Percentiles rank a stretch among this genome's conserved stretches.
Evolutionary conservation across 30 jellyfish, hydroid and myxozoan species (phyloP).

Genomic region (Rhopilema esculentum): DNA sequence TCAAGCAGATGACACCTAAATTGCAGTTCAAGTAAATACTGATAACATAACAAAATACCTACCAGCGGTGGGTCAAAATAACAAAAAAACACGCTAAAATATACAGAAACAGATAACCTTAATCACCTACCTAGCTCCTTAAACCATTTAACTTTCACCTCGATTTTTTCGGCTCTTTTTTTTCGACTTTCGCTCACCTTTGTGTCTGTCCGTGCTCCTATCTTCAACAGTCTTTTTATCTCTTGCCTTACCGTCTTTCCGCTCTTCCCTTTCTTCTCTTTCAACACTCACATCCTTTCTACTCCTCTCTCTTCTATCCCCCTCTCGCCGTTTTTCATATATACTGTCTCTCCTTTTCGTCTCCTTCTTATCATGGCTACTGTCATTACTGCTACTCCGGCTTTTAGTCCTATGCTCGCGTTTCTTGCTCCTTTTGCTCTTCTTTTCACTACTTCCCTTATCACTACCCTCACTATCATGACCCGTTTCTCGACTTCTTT

Average conservation of each 20-base stretch:
- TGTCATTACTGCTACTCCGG: background rate
- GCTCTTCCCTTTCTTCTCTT: slow-evolving; percentile 21
- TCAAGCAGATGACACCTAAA: no score
- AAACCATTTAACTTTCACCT: slow-evolving; percentile 28
- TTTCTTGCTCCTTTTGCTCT: background rate
- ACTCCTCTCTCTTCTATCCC: background rate
- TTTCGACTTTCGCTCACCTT: slow-evolving; percentile 11
- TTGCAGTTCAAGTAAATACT: no score
- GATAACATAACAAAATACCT: background rate
- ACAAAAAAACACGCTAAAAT: background rate
- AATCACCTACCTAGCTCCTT: background rate
- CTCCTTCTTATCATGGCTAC: slow-evolving; percentile 9
- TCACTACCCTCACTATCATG: slow-evolving; percentile 5
- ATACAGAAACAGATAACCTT: background rate
- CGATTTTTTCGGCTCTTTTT: slow-evolving; percentile 77
- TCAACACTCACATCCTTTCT: slow-evolving; percentile 17
- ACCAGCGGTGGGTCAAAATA: background rate
- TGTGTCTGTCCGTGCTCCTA: background rate
- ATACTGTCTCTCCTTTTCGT: background rate
- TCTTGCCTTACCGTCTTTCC: slow-evolving; percentile 2
- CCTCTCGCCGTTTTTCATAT: background rate
- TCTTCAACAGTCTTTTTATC: background rate
- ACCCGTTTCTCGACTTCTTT: background rate
- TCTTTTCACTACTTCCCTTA: background rate
- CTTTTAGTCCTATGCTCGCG: slow-evolving; percentile 6